Percentiles rank a stretch among this genome's conserved stretches.
Conservation (phyloP, 2,888 invertebrate species). For the Cinara cedri region DNA sequence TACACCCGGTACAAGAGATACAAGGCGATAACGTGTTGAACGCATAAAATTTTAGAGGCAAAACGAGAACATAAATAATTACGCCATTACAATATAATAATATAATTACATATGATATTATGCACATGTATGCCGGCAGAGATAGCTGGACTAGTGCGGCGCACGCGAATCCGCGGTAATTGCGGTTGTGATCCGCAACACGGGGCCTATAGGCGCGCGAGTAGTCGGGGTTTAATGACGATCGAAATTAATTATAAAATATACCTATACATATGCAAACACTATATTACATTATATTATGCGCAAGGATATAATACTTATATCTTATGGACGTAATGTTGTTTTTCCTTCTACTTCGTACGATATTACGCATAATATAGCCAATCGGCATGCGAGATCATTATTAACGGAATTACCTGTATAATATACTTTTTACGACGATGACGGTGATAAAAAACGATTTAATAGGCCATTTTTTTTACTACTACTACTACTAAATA, state of each 20-base stretch:
- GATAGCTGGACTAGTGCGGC: not conserved
- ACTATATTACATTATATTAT: not conserved
- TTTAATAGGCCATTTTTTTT: constrained; percentile 9
- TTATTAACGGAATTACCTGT: not conserved
- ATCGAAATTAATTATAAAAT: constrained; percentile 29
- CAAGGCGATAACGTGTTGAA: constrained; percentile 20
- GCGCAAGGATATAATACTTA: not conserved
- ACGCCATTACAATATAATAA: constrained; percentile 21
- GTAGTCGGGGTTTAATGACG: not conserved
- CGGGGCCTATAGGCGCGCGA: not conserved
- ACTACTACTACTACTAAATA: not conserved
- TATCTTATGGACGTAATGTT: too few relatives aligned
- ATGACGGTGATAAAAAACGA: not conserved
- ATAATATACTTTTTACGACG: not conserved
- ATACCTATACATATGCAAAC: not conserved
- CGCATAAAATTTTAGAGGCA: constrained; percentile 20
- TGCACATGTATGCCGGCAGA: too few relatives aligned
- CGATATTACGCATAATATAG: not conserved
- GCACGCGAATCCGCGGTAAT: constrained; percentile 26
- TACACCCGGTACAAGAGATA: not conserved
- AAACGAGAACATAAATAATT: constrained; percentile 19
- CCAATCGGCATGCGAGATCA: not conserved
- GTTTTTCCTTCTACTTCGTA: not conserved
- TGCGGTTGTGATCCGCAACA: not conserved
- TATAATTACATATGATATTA: constrained; percentile 21